Evolutionary conservation across 2,113 vertebrate genomes (phyloP).

Genomic region (Dasyornis broadbenti): DNA sequence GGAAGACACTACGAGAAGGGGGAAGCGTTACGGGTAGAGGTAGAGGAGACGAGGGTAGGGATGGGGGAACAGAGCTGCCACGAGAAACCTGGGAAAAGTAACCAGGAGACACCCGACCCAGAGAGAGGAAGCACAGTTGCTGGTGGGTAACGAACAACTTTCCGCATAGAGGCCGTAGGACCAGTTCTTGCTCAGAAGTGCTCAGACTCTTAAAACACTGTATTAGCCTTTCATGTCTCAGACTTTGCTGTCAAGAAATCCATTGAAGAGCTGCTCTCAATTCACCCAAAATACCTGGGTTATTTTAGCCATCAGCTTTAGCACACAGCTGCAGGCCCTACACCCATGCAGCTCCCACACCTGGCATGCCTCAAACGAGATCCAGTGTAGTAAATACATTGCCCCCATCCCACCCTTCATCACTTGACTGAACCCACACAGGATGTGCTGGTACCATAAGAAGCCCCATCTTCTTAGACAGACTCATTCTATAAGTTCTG

Average conservation of each 20-base stretch:
- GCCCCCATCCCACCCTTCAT: too few species aligned
- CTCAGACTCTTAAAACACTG: not conserved
- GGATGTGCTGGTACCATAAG: accelerated
- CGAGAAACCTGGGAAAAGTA: not conserved
- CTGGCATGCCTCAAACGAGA: not conserved
- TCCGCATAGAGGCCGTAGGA: accelerated
- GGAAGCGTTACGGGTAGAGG: accelerated
- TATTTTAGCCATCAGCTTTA: not conserved
- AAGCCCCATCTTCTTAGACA: not conserved
- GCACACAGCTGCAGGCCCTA: not conserved
- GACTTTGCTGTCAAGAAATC: not conserved
- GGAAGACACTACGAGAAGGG: accelerated
- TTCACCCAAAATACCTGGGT: not conserved
- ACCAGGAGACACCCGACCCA: not conserved
- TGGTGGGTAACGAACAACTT: not conserved
- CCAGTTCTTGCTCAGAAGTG: not conserved
- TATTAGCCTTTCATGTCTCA: too few species aligned
- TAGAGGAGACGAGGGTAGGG: accelerated
- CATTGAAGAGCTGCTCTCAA: not conserved
- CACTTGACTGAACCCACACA: not conserved
- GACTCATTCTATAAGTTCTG: accelerated
- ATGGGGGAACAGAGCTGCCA: too few species aligned
- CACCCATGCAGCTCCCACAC: not conserved
- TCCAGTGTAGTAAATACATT: accelerated
- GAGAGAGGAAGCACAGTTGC: accelerated